Base-by-base conservation (phyloP, 2,113 vertebrate genomes). In the Cettia cetti region DNA sequence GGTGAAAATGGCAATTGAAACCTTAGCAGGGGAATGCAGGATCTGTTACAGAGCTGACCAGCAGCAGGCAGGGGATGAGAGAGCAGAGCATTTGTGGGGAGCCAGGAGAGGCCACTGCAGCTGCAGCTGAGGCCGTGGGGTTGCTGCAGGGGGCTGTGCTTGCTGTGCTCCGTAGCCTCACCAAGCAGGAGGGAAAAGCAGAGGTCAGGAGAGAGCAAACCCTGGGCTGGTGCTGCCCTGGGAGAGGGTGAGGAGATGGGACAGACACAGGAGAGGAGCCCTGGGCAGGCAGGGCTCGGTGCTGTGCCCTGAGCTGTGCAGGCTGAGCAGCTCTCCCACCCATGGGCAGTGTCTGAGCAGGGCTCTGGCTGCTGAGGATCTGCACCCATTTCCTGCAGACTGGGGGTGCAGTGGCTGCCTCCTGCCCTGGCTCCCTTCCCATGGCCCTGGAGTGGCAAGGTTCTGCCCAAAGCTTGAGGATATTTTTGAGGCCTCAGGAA, bases 311-410 rank as follows among this genome's bases (percentile, higher is more conserved):
- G 26, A 11, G 37, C 64, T 22, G 15, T 0, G 0, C 45, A 10
- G 71, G 42, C 77, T 33, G 37, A 53, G 64, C 64, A 9, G 0
- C 18, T 16, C 24, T 35, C 57, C 22, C 5, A 4, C 21, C 39
- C 65, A 0, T 0, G 8, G 80, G 64, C 33, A 17, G 13, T 0
- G 0, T 33, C 30, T 7, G 44, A 2, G 1, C 63, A 53, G 76
- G 47, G 14, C 33, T 59, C 52, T 35, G 45, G 3, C 47, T 70
- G n/a, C 65, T 13, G 33, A 28, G 69, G 21, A 5, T 11, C 52
- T 30, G 10, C 30, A 24, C 39, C 57, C 22, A 2, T 66, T 40
- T 45, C 30, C 61, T 78, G 61, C 65, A 31, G 45, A 1, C 75
- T 17, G 30, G 18, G 12, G 22, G 33, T 40, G 40, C 10, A n/a